Percentiles rank a stretch among this genome's conserved stretches.
Conservation (phyloP, 2,797 vertebrate genomes). For the Schizothorax lantsangensis region DNA sequence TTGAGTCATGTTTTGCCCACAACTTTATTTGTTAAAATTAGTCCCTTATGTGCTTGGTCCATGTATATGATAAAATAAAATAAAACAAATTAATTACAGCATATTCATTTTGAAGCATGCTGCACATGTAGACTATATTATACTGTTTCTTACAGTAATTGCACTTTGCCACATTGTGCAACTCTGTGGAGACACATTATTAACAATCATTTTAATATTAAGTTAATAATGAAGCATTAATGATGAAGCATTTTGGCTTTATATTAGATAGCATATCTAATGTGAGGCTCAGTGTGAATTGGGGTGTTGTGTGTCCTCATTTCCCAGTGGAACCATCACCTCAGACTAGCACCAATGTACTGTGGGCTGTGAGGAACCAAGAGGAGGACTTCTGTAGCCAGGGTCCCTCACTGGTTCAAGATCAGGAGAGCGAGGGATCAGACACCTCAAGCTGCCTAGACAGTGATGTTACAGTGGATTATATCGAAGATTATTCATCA, state of each 20-base stretch:
- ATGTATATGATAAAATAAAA: not conserved
- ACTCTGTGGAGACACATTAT: not conserved
- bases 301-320: constrained; percentile 41
- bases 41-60: not conserved
- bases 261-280: not conserved
- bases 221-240: no score
- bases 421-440: constrained; percentile 14
- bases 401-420: constrained; percentile 17
- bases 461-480: constrained; percentile 60
- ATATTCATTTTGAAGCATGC: not conserved
- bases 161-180: not conserved
- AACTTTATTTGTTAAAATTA: not conserved
- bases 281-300: constrained; percentile 12
- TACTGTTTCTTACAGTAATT: not conserved
- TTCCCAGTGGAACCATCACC: constrained; percentile 44
- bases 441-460: constrained; percentile 22
- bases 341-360: constrained; percentile 23
- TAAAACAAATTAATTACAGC: not conserved
- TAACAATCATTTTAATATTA: not conserved
- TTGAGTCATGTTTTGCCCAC: not conserved
- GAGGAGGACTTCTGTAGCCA: not conserved
- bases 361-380: constrained; percentile 21
- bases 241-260: not conserved
- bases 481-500: constrained; percentile 42
- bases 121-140: not conserved